Evolutionary conservation across 2,888 invertebrate species (phyloP), one percentile per base, ranked within the genome.

Genomic region (Scaptodrosophila latifasciaeformis): DNA sequence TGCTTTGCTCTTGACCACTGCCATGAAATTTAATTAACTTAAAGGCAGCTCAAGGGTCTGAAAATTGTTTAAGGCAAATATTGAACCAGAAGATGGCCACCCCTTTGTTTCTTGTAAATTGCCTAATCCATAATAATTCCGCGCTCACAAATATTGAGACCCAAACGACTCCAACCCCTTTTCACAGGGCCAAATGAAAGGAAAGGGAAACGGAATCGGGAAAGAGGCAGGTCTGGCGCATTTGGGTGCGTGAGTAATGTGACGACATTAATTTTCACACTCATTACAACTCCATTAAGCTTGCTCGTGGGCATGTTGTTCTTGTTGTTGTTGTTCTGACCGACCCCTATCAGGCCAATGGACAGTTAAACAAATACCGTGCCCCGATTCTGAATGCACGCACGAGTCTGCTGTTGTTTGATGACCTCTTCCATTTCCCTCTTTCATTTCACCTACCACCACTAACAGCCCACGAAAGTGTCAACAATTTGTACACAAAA

Each of bases 211-310:
- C n/a, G n/a, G n/a, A n/a, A n/a, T n/a, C n/a, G n/a, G n/a, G n/a
- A n/a, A n/a, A n/a, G n/a, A n/a, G n/a, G n/a, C n/a, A n/a, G n/a
- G n/a, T 34, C 37, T 30, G 21, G 42, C 29, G 15, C 7, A 30
- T n/a, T 61, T 61, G 68, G 63, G 66, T 76, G 75, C 81, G 75
- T 76, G 75, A 76, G 81, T 75, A 80, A 76, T 76, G 81, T 76
- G 75, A 81, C 75, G 78, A 78, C 75, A 76, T 76, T 74, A 80
- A 78, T 76, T 76, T 76, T 76, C 78, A 76, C 75, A 78, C 81
- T 76, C 81, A 76, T 76, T 76, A 76, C 75, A 76, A 76, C 75
- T 81, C 78, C 70, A 76, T 76, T 76, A 81, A 60, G 68, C 55
- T 47, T 40, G 42, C 34, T 49, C 45, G 47, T 9, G n/a, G 12